Conservation (phyloP, 2,113 vertebrate genomes). For the Eurypyga helias region DNA sequence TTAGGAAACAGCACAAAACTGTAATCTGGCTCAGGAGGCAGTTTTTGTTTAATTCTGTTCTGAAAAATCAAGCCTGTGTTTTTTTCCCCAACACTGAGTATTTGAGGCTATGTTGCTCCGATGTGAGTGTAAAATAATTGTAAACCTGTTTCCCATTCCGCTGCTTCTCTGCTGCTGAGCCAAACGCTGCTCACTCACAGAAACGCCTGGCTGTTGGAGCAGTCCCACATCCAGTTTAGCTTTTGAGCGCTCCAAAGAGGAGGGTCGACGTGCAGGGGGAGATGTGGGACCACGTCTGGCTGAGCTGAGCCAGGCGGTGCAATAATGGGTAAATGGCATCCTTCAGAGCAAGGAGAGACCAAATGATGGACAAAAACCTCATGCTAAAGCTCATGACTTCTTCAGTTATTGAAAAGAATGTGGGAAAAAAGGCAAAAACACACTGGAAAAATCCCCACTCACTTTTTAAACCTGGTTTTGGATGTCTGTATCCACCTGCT, state of each 20-base stretch:
- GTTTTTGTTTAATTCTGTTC: neutral
- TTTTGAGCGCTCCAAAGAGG: neutral
- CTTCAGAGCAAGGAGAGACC: neutral
- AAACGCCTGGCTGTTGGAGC: neutral
- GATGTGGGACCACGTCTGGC: rapidly evolving
- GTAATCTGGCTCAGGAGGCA: neutral
- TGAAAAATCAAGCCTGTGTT: neutral
- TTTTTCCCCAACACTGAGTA: neutral
- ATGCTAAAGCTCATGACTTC: rapidly evolving
- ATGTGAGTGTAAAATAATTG: neutral
- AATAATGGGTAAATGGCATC: rapidly evolving
- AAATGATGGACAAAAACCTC: neutral
- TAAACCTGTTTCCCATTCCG: neutral
- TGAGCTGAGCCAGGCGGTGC: neutral
- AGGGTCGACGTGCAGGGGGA: neutral
- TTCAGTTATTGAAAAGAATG: neutral
- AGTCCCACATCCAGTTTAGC: rapidly evolving
- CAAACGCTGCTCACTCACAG: neutral
- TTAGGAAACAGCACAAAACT: neutral
- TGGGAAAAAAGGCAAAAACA: rapidly evolving
- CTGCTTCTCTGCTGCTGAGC: neutral
- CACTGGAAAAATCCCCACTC: neutral
- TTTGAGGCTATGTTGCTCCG: neutral
- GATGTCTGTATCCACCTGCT: neutral
- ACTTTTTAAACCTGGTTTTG: neutral